These are phyloP conservation scores for Eucidaris tribuloides DNA, from an alignment of 35 echinoderm and acorn worm species.

Conservation along the genomic window DNA sequence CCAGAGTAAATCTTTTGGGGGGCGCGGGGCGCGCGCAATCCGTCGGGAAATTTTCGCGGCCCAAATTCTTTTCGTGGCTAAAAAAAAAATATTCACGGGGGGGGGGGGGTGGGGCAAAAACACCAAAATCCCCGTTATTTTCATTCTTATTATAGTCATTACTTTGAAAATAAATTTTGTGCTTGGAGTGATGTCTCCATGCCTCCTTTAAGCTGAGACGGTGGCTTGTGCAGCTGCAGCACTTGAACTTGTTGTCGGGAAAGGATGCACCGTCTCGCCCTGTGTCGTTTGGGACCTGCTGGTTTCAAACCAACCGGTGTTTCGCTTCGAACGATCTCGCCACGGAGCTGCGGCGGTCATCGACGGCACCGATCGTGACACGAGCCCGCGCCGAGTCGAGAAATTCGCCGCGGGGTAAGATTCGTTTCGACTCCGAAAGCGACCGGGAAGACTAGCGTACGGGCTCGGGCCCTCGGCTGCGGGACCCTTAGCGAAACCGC, in stretches of 20 bases:
- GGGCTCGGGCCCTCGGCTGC: neutral
- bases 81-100: too few species aligned
- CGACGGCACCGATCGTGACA: neutral
- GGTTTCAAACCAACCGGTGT: neutral
- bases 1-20: too few species aligned
- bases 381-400: neutral
- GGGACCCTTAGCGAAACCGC: conserved; percentile 21
- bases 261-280: neutral
- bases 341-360: neutral
- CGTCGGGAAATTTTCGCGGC: too few species aligned
- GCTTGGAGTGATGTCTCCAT: too few species aligned
- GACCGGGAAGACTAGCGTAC: neutral
- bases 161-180: too few species aligned
- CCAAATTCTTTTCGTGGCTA: too few species aligned
- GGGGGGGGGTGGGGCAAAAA: too few species aligned
- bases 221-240: neutral
- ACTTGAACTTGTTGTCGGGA: neutral
- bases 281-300: neutral
- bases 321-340: neutral
- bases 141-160: too few species aligned
- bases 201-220: neutral
- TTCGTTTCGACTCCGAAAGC: neutral
- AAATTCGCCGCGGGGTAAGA: neutral
- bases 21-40: too few species aligned
- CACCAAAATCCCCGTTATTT: too few species aligned